Percentiles rank a stretch among this genome's conserved stretches.
These are phyloP conservation scores for Macrophya annulata DNA, from an alignment of 2,888 invertebrate genomes.

Conservation along the genomic window DNA sequence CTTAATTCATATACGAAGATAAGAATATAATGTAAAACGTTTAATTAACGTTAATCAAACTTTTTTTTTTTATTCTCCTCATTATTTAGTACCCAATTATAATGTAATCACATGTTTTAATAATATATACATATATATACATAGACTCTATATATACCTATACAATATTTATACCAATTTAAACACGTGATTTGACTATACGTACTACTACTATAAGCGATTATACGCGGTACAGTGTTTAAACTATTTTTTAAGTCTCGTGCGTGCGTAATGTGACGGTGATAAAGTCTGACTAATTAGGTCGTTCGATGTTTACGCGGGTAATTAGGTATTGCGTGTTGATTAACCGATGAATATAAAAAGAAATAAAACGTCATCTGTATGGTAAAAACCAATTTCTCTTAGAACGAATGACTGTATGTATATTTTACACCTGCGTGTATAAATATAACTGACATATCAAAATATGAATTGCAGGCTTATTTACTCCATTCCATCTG, in stretches of 20 bases:
- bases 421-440: too few relatives aligned
- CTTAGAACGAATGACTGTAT: too few relatives aligned
- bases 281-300: constrained; percentile 33
- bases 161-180: background rate
- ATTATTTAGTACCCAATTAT: too few relatives aligned
- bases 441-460: background rate
- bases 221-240: too few relatives aligned
- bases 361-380: background rate
- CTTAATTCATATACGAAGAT: too few relatives aligned
- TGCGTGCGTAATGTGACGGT: background rate
- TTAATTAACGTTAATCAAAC: too few relatives aligned
- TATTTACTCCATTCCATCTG: background rate
- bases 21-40: too few relatives aligned
- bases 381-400: background rate
- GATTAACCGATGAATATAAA: background rate
- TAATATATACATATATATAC: background rate
- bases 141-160: background rate
- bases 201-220: background rate
- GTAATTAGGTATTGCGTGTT: constrained; percentile 20
- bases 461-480: background rate
- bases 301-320: constrained; percentile 36
- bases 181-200: background rate
- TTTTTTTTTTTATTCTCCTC: too few relatives aligned
- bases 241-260: constrained; percentile 31
- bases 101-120: background rate